Percentiles rank a stretch among this genome's conserved stretches.
These are phyloP conservation scores for Paracentrotus lividus DNA, from an alignment of 53 echinoderm and acorn worm genomes.

Conservation along the genomic window DNA sequence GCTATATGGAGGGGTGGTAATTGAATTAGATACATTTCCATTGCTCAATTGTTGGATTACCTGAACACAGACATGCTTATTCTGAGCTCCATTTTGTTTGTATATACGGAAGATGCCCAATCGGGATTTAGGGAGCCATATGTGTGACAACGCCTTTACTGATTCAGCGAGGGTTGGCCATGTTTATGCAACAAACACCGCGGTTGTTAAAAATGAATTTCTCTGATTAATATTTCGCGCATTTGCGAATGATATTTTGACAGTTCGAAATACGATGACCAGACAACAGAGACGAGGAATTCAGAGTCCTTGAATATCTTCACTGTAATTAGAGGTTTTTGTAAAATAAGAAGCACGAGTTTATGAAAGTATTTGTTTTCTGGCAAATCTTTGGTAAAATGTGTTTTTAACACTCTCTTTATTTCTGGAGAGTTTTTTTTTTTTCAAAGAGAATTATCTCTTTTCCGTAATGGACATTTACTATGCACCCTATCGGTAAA, in stretches of 20 bases:
- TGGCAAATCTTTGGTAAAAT: too few relatives aligned
- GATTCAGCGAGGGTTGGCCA: background rate
- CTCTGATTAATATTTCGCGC: slow-evolving; percentile 51
- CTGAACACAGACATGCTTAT: background rate
- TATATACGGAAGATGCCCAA: background rate
- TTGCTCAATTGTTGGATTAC: slow-evolving; percentile 10
- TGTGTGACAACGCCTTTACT: background rate
- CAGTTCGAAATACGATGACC: background rate
- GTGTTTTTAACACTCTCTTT: too few relatives aligned
- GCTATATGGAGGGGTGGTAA: background rate
- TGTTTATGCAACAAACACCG: slow-evolving; percentile 48
- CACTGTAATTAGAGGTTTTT: background rate
- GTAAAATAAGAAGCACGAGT: too few relatives aligned
- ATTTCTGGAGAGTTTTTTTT: too few relatives aligned
- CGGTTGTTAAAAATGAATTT: slow-evolving; percentile 51
- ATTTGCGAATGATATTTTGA: slow-evolving; percentile 40
- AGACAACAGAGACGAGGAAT: background rate
- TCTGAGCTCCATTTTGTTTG: slow-evolving; percentile 6
- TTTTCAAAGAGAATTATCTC: too few relatives aligned
- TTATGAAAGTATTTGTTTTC: too few relatives aligned
- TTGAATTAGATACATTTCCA: slow-evolving; percentile 30
- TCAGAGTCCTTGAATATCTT: background rate
- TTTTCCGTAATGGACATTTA: too few relatives aligned
- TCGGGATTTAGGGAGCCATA: slow-evolving; percentile 2
- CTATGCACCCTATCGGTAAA: too few relatives aligned